Evolutionary conservation across 1,140 invertebrate genomes (phyloP).

Genomic region (Neodiprion lecontei): DNA sequence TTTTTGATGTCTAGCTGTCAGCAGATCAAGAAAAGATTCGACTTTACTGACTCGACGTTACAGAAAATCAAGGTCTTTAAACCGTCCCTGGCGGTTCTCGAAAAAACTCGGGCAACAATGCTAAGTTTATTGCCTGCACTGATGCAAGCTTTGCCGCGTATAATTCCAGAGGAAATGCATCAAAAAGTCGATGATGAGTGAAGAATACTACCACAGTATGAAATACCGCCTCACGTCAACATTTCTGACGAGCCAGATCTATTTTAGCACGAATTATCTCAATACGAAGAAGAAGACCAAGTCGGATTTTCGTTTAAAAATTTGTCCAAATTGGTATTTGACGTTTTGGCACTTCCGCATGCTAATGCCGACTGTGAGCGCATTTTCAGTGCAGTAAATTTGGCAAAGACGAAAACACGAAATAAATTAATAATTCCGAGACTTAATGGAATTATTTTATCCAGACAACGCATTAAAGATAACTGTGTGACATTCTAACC

Average conservation of each 20-base stretch:
- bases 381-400: constrained; percentile 28
- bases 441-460: constrained; percentile 19
- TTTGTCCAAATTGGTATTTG: constrained; percentile 8
- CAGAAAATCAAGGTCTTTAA: constrained; percentile 22
- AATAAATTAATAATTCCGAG: constrained; percentile 22
- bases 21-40: constrained; percentile 16
- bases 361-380: constrained; percentile 27
- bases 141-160: constrained; percentile 27
- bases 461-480: constrained; percentile 23
- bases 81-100: constrained; percentile 17
- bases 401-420: constrained; percentile 26
- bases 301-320: constrained; percentile 9
- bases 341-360: constrained; percentile 27
- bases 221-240: constrained; percentile 25
- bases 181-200: constrained; percentile 29
- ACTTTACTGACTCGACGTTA: constrained; percentile 21
- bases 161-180: constrained; percentile 6
- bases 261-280: constrained; percentile 27
- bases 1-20: constrained; percentile 13
- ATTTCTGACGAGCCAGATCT: constrained; percentile 20
- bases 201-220: constrained; percentile 28
- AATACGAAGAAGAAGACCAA: constrained; percentile 22
- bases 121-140: constrained; percentile 21
- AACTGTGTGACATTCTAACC: constrained; percentile 26
- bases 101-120: constrained; percentile 8